A percentile compares a stretch with the other conserved stretches of the same genome.
Conservation (phyloP, 2,113 vertebrate genomes). For the Pseudopodoces humilis region DNA sequence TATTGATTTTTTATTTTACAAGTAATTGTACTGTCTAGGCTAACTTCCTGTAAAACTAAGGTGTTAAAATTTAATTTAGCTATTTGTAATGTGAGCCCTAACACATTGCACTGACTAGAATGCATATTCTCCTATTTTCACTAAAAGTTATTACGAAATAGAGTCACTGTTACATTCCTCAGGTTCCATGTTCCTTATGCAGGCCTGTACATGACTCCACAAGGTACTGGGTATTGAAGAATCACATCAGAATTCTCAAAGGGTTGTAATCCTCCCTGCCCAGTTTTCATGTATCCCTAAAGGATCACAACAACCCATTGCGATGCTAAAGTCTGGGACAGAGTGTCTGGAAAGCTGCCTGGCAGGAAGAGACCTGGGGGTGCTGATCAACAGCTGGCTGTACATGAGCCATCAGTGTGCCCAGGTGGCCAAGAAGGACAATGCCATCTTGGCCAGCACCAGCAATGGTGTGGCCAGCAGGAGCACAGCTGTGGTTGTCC, state of each 20-base stretch:
- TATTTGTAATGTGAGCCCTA: not conserved
- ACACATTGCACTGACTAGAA: not conserved
- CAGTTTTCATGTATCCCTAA: not conserved
- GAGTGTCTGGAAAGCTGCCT: not conserved
- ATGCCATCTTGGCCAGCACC: not conserved
- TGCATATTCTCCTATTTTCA: not conserved
- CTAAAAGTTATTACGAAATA: not conserved
- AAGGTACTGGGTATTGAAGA: not conserved
- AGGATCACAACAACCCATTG: rapidly evolving
- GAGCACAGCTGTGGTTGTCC: rapidly evolving
- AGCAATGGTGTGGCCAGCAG: not conserved
- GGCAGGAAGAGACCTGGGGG: not conserved
- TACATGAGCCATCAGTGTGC: not conserved
- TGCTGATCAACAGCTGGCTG: not conserved
- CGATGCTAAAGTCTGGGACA: not conserved
- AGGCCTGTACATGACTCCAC: not conserved
- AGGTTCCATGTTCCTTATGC: not conserved
- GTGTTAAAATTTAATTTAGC: not conserved
- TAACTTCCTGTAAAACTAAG: not conserved
- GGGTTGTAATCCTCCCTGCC: not conserved
- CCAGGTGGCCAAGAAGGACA: not conserved
- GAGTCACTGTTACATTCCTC: not conserved
- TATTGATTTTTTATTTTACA: too few species aligned
- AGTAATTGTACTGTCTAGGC: not conserved
- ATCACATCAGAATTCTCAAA: not conserved